phyloP scores from a whole-genome alignment of 1,140 invertebrate genomes.

The Calephelis virginiensis region DNA sequence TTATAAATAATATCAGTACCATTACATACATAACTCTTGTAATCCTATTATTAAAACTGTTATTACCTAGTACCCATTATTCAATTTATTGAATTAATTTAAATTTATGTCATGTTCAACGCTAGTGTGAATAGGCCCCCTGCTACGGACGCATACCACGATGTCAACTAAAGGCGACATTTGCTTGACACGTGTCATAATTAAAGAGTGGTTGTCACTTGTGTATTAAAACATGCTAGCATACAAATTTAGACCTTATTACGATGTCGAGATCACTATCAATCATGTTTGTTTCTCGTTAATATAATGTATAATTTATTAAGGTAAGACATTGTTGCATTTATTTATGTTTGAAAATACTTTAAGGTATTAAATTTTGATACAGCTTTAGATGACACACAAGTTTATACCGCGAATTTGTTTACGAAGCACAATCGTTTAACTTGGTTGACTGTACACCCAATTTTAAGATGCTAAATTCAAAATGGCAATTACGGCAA shows the following conservation, averaged over 20 bases:
- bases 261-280: background rate
- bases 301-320: slow-evolving; percentile 1
- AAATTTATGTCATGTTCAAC: background rate
- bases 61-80: too few relatives aligned
- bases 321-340: background rate
- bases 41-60: too few relatives aligned
- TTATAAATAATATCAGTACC: too few relatives aligned
- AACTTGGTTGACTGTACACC: too few relatives aligned
- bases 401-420: too few relatives aligned
- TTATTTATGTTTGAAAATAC: background rate
- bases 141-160: slow-evolving; percentile 29
- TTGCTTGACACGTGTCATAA: slow-evolving; percentile 32
- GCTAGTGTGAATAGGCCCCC: slow-evolving; percentile 24
- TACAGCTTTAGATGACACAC: too few relatives aligned
- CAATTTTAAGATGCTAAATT: too few relatives aligned
- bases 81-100: too few relatives aligned
- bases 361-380: background rate
- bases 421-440: too few relatives aligned
- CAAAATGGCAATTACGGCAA: too few relatives aligned
- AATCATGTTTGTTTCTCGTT: slow-evolving; percentile 9
- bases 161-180: slow-evolving; percentile 35
- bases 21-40: too few relatives aligned
- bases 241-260: background rate
- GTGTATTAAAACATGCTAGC: background rate
- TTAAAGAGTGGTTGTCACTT: slow-evolving; percentile 28